Conservation (phyloP, 2,113 vertebrate species). For the Numenius arquata region DNA sequence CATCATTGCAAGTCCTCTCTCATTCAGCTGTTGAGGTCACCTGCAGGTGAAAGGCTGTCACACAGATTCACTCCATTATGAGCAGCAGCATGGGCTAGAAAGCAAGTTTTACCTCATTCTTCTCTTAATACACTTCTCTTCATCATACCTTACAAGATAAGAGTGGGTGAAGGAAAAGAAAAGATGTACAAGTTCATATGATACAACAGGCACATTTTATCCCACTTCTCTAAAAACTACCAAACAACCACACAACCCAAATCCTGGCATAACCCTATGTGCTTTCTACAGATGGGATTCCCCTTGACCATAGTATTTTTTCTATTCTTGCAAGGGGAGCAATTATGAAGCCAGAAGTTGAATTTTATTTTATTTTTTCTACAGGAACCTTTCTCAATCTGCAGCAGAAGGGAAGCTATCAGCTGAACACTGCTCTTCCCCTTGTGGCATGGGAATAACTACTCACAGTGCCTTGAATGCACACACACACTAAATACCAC, state of each 20-base stretch:
- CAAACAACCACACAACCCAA: neutral
- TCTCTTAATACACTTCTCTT: slow-evolving; percentile 86
- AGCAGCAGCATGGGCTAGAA: slow-evolving; percentile 47
- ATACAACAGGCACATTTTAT: neutral
- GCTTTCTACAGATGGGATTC: neutral
- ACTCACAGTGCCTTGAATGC: neutral
- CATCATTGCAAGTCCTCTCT: neutral
- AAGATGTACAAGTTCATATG: slow-evolving; percentile 32
- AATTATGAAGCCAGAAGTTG: neutral
- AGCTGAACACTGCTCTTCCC: neutral
- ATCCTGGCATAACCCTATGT: neutral
- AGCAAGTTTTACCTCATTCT: slow-evolving; percentile 87
- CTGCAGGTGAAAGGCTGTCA: slow-evolving; percentile 44
- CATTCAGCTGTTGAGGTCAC: slow-evolving; percentile 75
- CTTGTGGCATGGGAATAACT: neutral
- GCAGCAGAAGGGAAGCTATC: neutral
- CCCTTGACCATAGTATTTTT: neutral
- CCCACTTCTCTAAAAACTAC: neutral
- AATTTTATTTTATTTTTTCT: neutral
- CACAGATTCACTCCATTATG: slow-evolving; percentile 37
- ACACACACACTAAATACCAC: neutral
- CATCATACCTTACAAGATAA: slow-evolving; percentile 88
- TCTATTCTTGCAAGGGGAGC: neutral
- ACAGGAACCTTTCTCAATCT: neutral
- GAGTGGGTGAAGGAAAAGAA: slow-evolving; percentile 64